phyloP scores from a whole-genome alignment of 2,888 invertebrate species.

The Andrena fulva region DNA sequence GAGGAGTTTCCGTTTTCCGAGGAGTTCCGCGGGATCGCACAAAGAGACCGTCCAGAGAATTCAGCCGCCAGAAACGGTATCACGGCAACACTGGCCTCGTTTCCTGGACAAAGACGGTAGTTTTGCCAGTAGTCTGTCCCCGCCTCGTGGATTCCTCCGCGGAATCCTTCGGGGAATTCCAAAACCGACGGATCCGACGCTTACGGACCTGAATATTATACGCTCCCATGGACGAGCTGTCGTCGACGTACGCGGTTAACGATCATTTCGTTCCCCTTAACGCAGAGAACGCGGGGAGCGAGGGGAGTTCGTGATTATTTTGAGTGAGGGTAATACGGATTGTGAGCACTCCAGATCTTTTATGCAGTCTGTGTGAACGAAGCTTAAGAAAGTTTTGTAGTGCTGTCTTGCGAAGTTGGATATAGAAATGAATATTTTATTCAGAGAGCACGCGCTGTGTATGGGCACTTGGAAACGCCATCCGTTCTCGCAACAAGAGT shows the following conservation, averaged over 20 bases:
- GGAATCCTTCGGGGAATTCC: constrained; percentile 48
- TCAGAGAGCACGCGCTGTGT: too few relatives aligned
- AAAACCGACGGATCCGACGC: constrained; percentile 27
- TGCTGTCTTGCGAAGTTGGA: neutral
- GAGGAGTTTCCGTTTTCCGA: constrained; percentile 55
- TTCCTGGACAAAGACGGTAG: constrained; percentile 75
- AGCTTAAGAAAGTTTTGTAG: neutral
- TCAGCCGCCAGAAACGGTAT: constrained; percentile 60
- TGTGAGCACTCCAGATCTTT: neutral
- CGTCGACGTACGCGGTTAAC: neutral
- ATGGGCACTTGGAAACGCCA: too few relatives aligned
- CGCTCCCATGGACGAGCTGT: constrained; percentile 13
- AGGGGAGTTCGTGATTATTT: neutral
- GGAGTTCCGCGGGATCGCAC: constrained; percentile 52
- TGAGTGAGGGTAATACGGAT: neutral
- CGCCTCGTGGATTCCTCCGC: constrained; percentile 38
- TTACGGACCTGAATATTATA: constrained; percentile 32
- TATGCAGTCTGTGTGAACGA: too few relatives aligned
- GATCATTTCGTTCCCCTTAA: neutral
- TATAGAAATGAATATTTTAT: too few relatives aligned
- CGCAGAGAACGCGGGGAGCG: neutral
- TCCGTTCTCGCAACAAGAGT: too few relatives aligned
- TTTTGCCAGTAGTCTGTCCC: constrained; percentile 65
- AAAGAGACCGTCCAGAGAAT: constrained; percentile 70
- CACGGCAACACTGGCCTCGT: constrained; percentile 72